Conservation (phyloP, 2,888 invertebrate genomes). For the Monoplex corrugatus region DNA sequence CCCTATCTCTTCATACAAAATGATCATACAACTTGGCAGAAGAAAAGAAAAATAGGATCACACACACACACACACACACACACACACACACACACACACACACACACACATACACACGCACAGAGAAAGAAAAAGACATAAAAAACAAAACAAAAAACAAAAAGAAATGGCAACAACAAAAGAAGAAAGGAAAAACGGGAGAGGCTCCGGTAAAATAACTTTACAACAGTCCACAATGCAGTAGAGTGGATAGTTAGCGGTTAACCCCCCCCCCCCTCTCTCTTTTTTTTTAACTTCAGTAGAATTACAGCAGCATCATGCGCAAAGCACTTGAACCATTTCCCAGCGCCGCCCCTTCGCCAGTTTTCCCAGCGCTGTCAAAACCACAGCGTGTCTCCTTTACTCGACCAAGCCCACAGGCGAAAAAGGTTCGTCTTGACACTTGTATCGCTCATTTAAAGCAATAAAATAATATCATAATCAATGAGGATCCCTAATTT, state of each 20-base stretch:
- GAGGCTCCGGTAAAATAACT: neutral
- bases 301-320: neutral
- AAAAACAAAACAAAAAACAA: no score
- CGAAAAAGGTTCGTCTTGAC: conserved; percentile 35
- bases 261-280: no score
- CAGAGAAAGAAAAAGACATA: no score
- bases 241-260: neutral
- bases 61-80: neutral
- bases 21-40: no score
- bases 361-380: neutral
- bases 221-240: neutral
- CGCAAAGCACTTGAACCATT: neutral
- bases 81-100: neutral
- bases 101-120: neutral
- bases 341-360: neutral
- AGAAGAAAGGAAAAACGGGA: no score
- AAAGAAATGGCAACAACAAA: no score
- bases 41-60: neutral
- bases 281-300: neutral
- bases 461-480: conserved; percentile 36
- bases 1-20: no score
- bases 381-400: conserved; percentile 7
- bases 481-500: neutral
- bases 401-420: neutral
- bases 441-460: conserved; percentile 36